Evolutionary conservation across 2,888 invertebrate genomes (phyloP), one percentile per base, ranked within the genome.

Genomic region (Myopa tessellatipennis): DNA sequence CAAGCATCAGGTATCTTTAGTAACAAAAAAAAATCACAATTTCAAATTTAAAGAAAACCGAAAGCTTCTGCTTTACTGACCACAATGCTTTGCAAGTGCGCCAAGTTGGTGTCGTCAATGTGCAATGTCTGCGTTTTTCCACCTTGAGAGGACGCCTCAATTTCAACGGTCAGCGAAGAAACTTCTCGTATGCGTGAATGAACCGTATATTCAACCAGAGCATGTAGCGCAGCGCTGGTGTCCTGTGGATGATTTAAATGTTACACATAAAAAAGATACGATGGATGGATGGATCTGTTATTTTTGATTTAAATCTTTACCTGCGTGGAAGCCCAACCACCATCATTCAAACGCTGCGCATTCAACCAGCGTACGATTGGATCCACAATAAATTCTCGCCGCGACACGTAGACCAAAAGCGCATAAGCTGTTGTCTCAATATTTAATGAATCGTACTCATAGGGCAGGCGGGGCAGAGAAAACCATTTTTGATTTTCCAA

Each of bases 351-450:
- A 74, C 97, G 91, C 87, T 97, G 97, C 0, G 96, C 92, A 87
- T 97, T 97, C 63, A 97, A 90, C 97, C 97, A 97, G 87, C 95
- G 94, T 12, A 97, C 96, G 82, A 97, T 96, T 3, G 94, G 93
- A 85, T 97, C 96, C 78, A 95, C 93, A 83, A 93, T 92, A 75
- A 93, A 90, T 85, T 96, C 96, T 87, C 96, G 94, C 26, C 96
- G 92, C 50, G 95, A 95, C 80, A 96, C 96, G 86, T 97, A 96
- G 0, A 96, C 95, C 83, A 98, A 90, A 71, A 98, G 90, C 0
- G 96, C 98, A 87, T 97, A 98, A 0, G 98, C 95, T 0, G 98
- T 98, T 0, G 98, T 93, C 85, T 97, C 97, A 68, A 98, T 94
- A 88, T 98, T 98, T 86, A 95, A 94, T 0, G 96, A 93, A 90